Conservation (phyloP, 2,888 invertebrate species). For the Baccha elongata region DNA sequence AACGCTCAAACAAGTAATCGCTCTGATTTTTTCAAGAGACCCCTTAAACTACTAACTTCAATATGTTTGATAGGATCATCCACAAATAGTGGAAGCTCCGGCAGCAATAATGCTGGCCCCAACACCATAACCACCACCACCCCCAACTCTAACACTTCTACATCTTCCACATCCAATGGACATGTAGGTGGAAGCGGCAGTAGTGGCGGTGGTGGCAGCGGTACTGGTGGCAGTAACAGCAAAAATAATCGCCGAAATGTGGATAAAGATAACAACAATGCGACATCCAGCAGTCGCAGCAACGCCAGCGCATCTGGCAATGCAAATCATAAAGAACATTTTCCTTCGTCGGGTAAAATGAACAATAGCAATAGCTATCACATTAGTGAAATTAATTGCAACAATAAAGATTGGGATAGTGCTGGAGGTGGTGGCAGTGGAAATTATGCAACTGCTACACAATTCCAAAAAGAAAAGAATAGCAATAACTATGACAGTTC, state of each 20-base stretch:
- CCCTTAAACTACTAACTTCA: constrained; percentile 59
- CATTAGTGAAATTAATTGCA: constrained; percentile 51
- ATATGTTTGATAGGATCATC: constrained; percentile 70
- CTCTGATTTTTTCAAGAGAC: constrained; percentile 65
- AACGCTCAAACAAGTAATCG: constrained; percentile 75
- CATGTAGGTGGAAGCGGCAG: constrained; percentile 55
- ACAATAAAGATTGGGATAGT: constrained; percentile 55
- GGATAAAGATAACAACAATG: constrained; percentile 80
- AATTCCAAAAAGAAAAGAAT: constrained; percentile 66
- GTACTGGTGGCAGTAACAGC: constrained; percentile 74
- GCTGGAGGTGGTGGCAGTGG: constrained; percentile 60
- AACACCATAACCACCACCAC: not conserved
- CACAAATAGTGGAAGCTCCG: constrained; percentile 49
- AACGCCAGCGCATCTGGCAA: constrained; percentile 23
- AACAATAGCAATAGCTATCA: constrained; percentile 52
- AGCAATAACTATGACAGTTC: constrained; percentile 75
- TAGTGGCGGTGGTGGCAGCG: constrained; percentile 73
- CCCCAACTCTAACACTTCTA: constrained; percentile 26
- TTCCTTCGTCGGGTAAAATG: constrained; percentile 44
- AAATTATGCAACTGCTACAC: constrained; percentile 72
- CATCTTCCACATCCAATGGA: constrained; percentile 72
- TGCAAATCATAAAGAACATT: constrained; percentile 56
- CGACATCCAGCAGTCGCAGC: constrained; percentile 44
- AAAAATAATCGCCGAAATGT: constrained; percentile 81
- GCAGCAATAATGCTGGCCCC: constrained; percentile 11